Conservation (phyloP, 2,797 vertebrate species). For the Molothrus ater region DNA sequence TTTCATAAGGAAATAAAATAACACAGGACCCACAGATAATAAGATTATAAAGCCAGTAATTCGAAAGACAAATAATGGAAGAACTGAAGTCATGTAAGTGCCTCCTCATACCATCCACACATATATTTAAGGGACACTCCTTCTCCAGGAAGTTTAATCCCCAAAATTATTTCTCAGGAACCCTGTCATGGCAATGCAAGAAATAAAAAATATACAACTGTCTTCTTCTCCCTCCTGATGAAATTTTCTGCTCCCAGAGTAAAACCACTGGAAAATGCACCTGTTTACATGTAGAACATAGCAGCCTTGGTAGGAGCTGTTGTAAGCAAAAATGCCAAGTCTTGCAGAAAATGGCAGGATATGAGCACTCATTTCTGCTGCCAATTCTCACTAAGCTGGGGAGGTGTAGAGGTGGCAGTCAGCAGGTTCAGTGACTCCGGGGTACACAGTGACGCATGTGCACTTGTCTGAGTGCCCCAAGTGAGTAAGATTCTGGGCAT, state of each 20-base stretch:
- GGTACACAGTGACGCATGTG: background rate
- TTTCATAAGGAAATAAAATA: conserved; percentile 58
- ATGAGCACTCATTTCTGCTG: background rate
- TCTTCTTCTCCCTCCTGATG: background rate
- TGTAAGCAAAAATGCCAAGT: background rate
- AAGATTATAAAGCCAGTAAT: conserved; percentile 36
- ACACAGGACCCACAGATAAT: conserved; percentile 15
- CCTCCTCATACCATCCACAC: background rate
- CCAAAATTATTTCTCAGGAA: conserved; percentile 20
- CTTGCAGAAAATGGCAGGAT: background rate
- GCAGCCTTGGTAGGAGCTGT: background rate
- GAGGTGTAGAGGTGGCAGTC: background rate
- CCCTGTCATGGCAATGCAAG: background rate
- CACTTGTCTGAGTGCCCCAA: background rate
- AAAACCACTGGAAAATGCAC: background rate
- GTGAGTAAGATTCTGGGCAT: background rate
- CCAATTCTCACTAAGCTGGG: background rate
- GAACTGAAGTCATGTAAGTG: conserved; percentile 4
- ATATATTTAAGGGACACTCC: background rate
- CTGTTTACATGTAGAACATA: background rate
- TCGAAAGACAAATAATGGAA: background rate
- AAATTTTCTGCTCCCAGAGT: background rate
- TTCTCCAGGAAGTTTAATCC: conserved; percentile 42
- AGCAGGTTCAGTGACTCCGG: background rate
- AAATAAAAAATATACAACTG: background rate